Conservation (phyloP, 2,888 invertebrate genomes). For the Neoascia interrupta region DNA sequence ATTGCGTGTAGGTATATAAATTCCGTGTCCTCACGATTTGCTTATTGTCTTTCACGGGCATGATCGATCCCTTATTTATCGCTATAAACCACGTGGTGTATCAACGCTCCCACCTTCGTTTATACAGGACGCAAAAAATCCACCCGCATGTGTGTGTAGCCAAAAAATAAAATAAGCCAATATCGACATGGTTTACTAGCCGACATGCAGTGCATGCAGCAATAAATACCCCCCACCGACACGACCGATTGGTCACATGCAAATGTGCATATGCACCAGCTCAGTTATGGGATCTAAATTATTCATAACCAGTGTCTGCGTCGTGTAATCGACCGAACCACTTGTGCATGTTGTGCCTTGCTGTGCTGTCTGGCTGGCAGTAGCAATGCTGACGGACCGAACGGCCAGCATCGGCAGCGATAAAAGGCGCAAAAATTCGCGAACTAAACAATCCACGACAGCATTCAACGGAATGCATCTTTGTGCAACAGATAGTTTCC, state of each 20-base stretch:
- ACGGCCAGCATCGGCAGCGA: constrained; percentile 72
- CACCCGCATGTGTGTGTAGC: too few relatives aligned
- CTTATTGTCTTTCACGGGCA: too few relatives aligned
- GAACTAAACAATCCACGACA: constrained; percentile 58
- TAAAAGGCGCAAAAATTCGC: constrained; percentile 64
- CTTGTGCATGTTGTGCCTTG: constrained; percentile 30
- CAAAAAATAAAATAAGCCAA: constrained; percentile 59
- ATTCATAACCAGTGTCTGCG: constrained; percentile 69
- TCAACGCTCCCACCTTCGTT: too few relatives aligned
- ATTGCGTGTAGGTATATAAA: too few relatives aligned
- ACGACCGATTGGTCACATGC: constrained; percentile 30
- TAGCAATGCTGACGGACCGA: constrained; percentile 2
- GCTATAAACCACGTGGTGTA: too few relatives aligned
- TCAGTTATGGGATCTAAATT: constrained; percentile 57
- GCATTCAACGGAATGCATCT: constrained; percentile 62
- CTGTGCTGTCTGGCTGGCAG: constrained; percentile 17
- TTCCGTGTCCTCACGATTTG: too few relatives aligned
- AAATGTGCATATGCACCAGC: constrained; percentile 45
- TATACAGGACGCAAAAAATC: too few relatives aligned
- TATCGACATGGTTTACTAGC: constrained; percentile 68
- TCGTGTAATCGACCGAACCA: constrained; percentile 68
- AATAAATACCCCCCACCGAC: constrained; percentile 55
- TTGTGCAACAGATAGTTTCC: constrained; percentile 64
- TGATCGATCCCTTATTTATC: too few relatives aligned
- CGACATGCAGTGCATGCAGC: constrained; percentile 68